Evolutionary conservation across 2,888 invertebrate genomes (phyloP), one percentile per base, ranked within the genome.

Genomic region (Camptogramma bilineatum): DNA sequence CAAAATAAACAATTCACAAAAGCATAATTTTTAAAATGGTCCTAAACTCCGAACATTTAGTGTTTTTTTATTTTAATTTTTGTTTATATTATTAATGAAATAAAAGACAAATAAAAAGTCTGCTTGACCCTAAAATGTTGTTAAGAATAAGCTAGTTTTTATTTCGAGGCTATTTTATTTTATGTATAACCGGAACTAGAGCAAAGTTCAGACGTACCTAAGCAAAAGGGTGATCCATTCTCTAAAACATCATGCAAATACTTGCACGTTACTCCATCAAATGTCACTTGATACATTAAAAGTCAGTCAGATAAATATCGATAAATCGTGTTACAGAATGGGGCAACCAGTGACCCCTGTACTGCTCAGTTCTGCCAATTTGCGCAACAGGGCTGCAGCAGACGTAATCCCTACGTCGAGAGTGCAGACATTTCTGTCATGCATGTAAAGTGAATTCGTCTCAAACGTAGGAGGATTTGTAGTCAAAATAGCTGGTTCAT

Each of bases 221-320:
- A 28, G 0, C 28, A 28, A 28, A 28, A 24, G 8, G 1, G 28
- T 28, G 28, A 28, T 28, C 28, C 28, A n/a, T n/a, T n/a, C n/a
- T 39, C 13, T 13, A 39, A 13, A 51, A 46, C 57, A 48, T 21
- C 34, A 46, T 54, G 24, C 7, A 60, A 42, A 39, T 24, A 31
- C 55, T 54, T 53, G 28, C 24, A 31, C 17, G 56, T 64, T 62
- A 46, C 52, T 50, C 13, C 42, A 63, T 39, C 46, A 66, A 66
- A 66, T 59, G 61, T 51, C 69, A 68, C 53, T 56, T 58, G 63
- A 69, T 24, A 56, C 65, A 72, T 70, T 67, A 59, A 68, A 70
- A 70, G 62, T 69, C 62, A 61, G 57, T 51, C 70, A 77, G 76
- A 81, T 78, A 76, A 69, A 69, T 75, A 81, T 81, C 73, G 71